Evolutionary conservation across 2,888 invertebrate genomes (phyloP).

Genomic region (Ganaspis brasiliensis): DNA sequence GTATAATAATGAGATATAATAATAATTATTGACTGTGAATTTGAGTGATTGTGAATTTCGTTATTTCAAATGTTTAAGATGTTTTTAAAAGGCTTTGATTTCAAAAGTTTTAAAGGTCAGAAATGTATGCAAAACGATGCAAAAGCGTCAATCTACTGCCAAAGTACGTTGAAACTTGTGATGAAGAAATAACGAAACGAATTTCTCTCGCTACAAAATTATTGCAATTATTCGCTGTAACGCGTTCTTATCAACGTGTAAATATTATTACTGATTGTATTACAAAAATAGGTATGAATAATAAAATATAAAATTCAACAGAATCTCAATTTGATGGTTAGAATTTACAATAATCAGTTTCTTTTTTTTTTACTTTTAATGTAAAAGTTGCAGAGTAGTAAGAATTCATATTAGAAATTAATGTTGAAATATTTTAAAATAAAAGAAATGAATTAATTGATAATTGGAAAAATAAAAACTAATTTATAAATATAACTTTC

Average conservation of each 20-base stretch:
- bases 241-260: conserved; percentile 32
- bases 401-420: too few relatives aligned
- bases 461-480: too few relatives aligned
- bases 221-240: conserved; percentile 32
- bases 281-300: conserved; percentile 24
- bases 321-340: too few relatives aligned
- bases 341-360: too few relatives aligned
- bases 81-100: neutral
- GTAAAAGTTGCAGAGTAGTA: too few relatives aligned
- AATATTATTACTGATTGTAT: conserved; percentile 36
- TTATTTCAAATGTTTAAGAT: conserved; percentile 10
- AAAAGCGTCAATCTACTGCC: conserved; percentile 18
- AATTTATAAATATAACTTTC: too few relatives aligned
- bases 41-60: conserved; percentile 13
- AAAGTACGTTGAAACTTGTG: conserved; percentile 12
- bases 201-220: conserved; percentile 27
- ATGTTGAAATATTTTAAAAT: too few relatives aligned
- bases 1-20: too few relatives aligned
- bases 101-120: neutral
- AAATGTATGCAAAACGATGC: neutral
- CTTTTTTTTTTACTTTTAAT: too few relatives aligned
- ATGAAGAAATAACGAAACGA: conserved; percentile 31
- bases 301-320: conserved; percentile 17
- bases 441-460: too few relatives aligned
- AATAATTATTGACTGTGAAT: conserved; percentile 22